Conservation (phyloP, 2,888 invertebrate genomes). For the Argyra leucocephala region DNA sequence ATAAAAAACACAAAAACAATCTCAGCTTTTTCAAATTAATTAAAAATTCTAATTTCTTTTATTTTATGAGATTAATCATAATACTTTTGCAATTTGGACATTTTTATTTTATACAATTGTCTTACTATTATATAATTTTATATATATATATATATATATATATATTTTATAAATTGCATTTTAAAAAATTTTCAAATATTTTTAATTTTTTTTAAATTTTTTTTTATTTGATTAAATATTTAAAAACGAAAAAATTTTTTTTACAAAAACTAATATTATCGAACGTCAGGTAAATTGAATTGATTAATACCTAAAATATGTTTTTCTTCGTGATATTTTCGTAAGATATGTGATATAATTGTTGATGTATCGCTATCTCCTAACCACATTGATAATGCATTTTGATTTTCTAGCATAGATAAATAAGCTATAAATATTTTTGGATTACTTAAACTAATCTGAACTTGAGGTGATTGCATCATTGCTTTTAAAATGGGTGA, state of each 20-base stretch:
- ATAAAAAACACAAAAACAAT: too few species aligned
- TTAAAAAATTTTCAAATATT: too few species aligned
- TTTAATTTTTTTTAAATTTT: too few species aligned
- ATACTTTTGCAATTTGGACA: too few species aligned
- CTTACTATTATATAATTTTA: too few species aligned
- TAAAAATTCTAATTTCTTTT: too few species aligned
- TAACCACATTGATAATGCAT: conserved; percentile 54
- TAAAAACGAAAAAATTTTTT: background rate
- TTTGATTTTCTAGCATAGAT: conserved; percentile 56
- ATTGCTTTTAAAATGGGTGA: conserved; percentile 56
- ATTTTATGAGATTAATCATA: too few species aligned
- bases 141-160: background rate
- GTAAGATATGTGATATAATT: conserved; percentile 55
- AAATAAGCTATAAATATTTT: conserved; percentile 60
- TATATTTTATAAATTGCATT: too few species aligned
- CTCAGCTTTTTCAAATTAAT: too few species aligned
- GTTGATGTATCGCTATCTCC: conserved; percentile 60
- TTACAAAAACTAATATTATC: conserved; percentile 14
- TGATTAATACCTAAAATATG: conserved; percentile 49
- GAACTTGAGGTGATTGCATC: conserved; percentile 54
- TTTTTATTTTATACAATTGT: too few species aligned
- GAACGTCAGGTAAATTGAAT: conserved; percentile 27
- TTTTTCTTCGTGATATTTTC: conserved; percentile 55
- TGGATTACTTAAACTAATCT: conserved; percentile 55
- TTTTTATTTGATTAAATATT: too few species aligned